Conservation (phyloP, 2,797 vertebrate species). For the Pampus argenteus region DNA sequence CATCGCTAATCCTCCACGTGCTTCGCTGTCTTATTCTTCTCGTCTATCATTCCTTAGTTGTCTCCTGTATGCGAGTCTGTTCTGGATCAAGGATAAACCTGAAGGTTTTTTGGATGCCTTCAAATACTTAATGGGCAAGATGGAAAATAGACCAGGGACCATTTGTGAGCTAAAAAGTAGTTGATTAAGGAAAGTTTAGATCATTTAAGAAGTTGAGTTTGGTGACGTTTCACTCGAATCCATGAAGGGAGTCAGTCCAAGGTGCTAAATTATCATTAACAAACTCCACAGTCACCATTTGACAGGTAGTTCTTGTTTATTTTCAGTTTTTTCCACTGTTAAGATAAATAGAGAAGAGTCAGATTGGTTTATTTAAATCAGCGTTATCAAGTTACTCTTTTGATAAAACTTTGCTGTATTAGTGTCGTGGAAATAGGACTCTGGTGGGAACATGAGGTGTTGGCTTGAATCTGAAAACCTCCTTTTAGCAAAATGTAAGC, state of each 20-base stretch:
- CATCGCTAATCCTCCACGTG: neutral
- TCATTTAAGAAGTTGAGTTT: neutral
- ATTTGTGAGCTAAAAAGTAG: neutral
- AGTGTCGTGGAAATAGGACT: no score
- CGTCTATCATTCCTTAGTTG: constrained; percentile 6
- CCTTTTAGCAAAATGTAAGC: neutral
- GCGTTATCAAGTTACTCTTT: no score
- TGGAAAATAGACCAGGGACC: constrained; percentile 3
- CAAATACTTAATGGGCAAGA: constrained; percentile 18
- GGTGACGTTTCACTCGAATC: neutral
- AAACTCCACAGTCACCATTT: neutral
- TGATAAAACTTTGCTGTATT: neutral
- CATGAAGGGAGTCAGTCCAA: no score
- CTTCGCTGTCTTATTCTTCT: neutral
- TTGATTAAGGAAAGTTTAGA: neutral
- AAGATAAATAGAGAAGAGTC: no score
- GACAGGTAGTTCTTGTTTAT: no score
- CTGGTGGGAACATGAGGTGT: no score
- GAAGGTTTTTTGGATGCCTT: constrained; percentile 17
- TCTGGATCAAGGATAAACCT: constrained; percentile 14
- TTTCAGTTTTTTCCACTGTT: no score
- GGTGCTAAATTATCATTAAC: no score
- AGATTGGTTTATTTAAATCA: no score
- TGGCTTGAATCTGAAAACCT: neutral
- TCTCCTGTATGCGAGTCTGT: constrained; percentile 30